Conservation (phyloP, 2,888 invertebrate genomes). For the Cryptocephalus moraei region DNA sequence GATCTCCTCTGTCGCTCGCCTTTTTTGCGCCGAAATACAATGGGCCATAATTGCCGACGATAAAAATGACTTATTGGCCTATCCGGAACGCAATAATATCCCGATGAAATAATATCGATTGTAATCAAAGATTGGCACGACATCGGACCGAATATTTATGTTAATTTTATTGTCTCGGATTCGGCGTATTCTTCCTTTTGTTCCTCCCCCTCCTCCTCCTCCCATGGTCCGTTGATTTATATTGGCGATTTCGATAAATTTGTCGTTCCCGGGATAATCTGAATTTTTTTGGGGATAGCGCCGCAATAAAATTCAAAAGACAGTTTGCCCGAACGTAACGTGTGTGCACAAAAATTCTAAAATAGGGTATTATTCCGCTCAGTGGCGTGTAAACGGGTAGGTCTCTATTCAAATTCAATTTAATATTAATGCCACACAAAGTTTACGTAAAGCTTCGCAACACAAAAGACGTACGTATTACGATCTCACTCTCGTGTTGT, state of each 20-base stretch:
- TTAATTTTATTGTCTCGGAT: slow-evolving; percentile 7
- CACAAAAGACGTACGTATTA: no score
- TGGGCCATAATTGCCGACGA: slow-evolving; percentile 7
- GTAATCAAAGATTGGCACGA: slow-evolving; percentile 6
- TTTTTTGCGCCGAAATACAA: slow-evolving; percentile 3
- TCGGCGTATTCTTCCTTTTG: slow-evolving; percentile 5
- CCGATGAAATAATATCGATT: slow-evolving; percentile 9
- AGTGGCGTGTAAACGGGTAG: no score
- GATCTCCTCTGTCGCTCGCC: no score
- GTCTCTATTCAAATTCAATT: no score
- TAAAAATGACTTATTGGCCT: slow-evolving; percentile 7
- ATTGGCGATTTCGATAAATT: not conserved
- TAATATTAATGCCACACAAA: no score
- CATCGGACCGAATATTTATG: slow-evolving; percentile 7
- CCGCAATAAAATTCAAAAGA: no score
- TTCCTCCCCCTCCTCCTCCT: not conserved
- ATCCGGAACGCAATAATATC: slow-evolving; percentile 3
- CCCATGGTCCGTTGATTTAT: not conserved
- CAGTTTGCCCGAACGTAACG: no score
- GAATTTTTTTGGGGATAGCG: no score
- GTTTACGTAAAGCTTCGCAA: no score
- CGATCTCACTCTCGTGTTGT: no score
- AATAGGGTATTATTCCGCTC: no score
- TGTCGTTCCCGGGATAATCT: not conserved
- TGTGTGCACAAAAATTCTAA: no score